Conservation (phyloP, 2,797 vertebrate genomes). For the Martes flavigula region DNA sequence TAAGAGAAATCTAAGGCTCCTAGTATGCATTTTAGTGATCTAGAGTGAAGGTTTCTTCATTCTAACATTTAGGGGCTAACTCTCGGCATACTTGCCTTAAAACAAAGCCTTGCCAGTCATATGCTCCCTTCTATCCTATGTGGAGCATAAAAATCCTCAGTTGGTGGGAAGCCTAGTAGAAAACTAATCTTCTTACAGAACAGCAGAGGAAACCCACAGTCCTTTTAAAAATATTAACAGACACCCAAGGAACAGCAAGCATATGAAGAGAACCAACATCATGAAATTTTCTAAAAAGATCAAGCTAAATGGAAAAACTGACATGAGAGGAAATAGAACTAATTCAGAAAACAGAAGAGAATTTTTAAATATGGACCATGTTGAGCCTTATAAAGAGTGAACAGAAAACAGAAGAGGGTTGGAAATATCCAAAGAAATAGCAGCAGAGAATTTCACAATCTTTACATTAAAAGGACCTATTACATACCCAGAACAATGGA, state of each 20-base stretch:
- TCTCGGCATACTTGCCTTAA: background rate
- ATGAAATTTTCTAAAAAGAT: background rate
- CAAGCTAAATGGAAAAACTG: slow-evolving; percentile 29
- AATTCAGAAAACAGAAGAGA: slow-evolving; percentile 17
- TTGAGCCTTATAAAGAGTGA: background rate
- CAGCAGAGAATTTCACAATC: background rate
- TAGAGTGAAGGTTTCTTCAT: background rate
- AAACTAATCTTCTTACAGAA: background rate
- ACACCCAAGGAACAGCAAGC: background rate
- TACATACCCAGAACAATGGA: background rate
- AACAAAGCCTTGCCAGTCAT: background rate
- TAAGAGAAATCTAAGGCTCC: background rate
- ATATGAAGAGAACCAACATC: background rate
- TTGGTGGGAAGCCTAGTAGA: background rate
- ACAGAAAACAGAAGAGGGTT: background rate
- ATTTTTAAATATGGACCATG: background rate
- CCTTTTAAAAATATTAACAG: background rate
- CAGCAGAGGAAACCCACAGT: background rate
- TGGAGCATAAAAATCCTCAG: background rate
- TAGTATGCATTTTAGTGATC: background rate
- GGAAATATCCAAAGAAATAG: background rate
- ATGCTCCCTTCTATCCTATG: background rate
- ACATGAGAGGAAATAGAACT: slow-evolving; percentile 45
- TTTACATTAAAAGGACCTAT: background rate
- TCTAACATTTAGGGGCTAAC: background rate